Conservation (phyloP, 2,888 invertebrate species). For the Frankliniella intonsa region DNA sequence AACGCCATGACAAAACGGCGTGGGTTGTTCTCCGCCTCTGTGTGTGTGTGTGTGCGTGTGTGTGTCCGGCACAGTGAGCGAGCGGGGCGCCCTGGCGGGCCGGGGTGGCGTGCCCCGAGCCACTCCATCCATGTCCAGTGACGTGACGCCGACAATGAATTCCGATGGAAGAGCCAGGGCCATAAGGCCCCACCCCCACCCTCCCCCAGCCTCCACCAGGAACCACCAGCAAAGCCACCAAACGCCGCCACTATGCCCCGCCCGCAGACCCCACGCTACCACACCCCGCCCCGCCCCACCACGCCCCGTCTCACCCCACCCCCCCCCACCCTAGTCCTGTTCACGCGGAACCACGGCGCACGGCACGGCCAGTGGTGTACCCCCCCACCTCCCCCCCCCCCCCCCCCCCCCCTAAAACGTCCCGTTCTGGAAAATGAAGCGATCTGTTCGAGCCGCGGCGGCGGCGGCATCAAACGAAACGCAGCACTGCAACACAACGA, state of each 20-base stretch:
- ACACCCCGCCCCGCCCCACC: no score
- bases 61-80: no score
- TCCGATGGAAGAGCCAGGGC: background rate
- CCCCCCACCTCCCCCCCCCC: no score
- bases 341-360: no score
- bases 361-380: no score
- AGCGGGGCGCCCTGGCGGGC: no score
- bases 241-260: background rate
- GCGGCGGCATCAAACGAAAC: background rate
- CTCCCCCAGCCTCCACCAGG: background rate
- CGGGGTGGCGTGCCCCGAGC: background rate
- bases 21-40: no score
- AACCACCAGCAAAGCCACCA: background rate
- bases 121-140: constrained; percentile 10
- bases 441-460: background rate
- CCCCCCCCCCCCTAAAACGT: background rate
- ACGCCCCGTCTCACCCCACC: no score
- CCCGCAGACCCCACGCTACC: background rate
- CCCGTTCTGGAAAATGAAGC: background rate
- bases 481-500: background rate
- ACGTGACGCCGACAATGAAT: constrained; percentile 4
- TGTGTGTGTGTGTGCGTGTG: no score
- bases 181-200: background rate
- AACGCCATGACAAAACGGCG: no score
- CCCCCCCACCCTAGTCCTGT: no score